phyloP scores from a whole-genome alignment of 2,113 vertebrate genomes.

The Galeopterus variegatus region DNA sequence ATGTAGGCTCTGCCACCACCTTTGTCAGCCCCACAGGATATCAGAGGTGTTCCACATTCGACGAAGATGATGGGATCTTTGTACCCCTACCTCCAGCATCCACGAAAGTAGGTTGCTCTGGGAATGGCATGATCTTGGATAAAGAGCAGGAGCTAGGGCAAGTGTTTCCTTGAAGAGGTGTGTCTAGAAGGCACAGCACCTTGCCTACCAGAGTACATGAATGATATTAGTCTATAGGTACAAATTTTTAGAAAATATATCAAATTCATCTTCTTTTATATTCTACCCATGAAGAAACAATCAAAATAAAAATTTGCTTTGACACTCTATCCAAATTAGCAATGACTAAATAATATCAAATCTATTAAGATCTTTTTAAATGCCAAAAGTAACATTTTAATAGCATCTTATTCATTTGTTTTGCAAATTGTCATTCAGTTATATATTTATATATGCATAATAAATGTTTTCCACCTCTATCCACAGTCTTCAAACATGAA shows the following conservation, averaged over 20 bases:
- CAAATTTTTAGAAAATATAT: neutral
- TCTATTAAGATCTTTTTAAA: neutral
- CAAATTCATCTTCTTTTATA: neutral
- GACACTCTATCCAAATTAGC: neutral
- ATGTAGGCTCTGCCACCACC: accelerated
- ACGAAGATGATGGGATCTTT: neutral
- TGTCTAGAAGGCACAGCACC: neutral
- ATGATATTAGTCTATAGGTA: neutral
- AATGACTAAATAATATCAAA: constrained; percentile 42
- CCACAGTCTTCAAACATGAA: neutral
- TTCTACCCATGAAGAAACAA: neutral
- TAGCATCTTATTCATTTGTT: constrained; percentile 12
- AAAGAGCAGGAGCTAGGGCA: neutral
- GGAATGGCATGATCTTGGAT: neutral
- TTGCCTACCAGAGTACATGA: neutral
- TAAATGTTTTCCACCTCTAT: neutral
- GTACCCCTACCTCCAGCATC: neutral
- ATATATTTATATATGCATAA: neutral
- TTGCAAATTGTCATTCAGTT: constrained; percentile 14
- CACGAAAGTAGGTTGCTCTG: neutral
- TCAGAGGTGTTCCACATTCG: neutral
- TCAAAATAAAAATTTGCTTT: neutral
- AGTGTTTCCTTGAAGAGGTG: neutral
- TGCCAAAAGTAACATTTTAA: constrained; percentile 44
- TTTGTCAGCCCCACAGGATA: neutral